phyloP scores from a whole-genome alignment of 2,113 vertebrate species.

The Vidua macroura region DNA sequence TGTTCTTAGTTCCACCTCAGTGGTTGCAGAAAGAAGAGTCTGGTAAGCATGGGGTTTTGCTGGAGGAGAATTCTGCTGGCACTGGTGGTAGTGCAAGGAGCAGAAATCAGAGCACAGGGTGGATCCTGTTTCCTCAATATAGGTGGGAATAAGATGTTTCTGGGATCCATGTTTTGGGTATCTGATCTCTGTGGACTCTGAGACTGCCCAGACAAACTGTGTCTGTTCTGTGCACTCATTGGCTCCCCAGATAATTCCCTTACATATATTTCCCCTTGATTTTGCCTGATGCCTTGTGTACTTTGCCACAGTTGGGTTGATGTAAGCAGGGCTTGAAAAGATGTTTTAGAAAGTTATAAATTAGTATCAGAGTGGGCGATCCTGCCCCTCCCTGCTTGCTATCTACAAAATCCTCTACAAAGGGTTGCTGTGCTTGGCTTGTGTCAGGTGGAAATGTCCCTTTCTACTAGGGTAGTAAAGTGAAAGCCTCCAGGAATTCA shows the following conservation, averaged over 20 bases:
- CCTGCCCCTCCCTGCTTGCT: neutral
- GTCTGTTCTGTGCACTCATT: accelerated
- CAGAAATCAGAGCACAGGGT: neutral
- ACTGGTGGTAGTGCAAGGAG: neutral
- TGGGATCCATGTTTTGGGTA: neutral
- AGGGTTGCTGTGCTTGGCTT: neutral
- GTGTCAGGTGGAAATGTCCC: neutral
- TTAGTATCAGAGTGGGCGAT: neutral
- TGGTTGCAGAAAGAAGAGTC: accelerated
- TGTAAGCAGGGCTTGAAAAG: neutral
- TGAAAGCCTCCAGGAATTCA: neutral
- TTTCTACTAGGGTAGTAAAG: neutral
- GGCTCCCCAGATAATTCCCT: neutral
- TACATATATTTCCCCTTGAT: neutral
- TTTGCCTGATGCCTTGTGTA: neutral
- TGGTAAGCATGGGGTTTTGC: neutral
- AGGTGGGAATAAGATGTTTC: neutral
- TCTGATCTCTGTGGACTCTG: neutral
- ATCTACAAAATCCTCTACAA: neutral
- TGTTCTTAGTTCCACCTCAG: neutral
- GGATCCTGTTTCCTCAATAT: neutral
- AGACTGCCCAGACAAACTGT: neutral
- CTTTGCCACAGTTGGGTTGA: neutral
- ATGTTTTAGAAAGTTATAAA: neutral
- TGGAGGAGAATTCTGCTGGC: neutral